phyloP scores from a whole-genome alignment of 2,797 vertebrate genomes.

The Prionace glauca region DNA sequence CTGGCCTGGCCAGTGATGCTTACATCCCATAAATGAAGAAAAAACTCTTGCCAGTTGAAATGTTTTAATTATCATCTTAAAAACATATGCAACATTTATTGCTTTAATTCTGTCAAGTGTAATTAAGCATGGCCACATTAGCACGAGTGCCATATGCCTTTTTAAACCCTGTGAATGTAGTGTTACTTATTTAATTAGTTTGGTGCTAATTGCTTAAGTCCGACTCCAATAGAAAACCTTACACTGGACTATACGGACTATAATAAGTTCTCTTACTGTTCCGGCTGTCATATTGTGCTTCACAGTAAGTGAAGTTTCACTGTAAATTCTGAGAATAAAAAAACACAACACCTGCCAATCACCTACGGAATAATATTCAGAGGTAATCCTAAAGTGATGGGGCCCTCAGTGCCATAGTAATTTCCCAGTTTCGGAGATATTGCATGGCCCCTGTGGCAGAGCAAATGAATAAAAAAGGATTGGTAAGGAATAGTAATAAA shows the following conservation, averaged over 20 bases:
- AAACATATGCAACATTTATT: not conserved
- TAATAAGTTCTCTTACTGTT: not conserved
- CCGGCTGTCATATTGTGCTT: not conserved
- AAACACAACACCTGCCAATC: not conserved
- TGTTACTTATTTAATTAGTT: not conserved
- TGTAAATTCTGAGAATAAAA: not conserved
- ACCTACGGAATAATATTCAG: not conserved
- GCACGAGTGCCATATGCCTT: not conserved
- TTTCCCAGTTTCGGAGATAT: not conserved
- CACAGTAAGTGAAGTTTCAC: not conserved
- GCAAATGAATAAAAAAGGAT: not conserved
- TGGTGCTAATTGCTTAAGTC: not conserved
- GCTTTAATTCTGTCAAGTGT: not conserved
- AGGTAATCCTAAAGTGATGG: not conserved
- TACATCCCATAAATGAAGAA: no score
- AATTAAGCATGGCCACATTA: not conserved
- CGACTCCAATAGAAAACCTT: not conserved
- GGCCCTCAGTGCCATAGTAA: not conserved
- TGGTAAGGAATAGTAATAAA: not conserved
- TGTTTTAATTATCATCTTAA: not conserved
- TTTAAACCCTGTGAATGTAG: not conserved
- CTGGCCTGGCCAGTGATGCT: no score
- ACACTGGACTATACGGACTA: not conserved
- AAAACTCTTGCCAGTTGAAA: not conserved
- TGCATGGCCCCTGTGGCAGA: not conserved